These are phyloP conservation scores for Anolis carolinensis DNA, from an alignment of 2,113 vertebrate genomes.

Conservation along the genomic window DNA sequence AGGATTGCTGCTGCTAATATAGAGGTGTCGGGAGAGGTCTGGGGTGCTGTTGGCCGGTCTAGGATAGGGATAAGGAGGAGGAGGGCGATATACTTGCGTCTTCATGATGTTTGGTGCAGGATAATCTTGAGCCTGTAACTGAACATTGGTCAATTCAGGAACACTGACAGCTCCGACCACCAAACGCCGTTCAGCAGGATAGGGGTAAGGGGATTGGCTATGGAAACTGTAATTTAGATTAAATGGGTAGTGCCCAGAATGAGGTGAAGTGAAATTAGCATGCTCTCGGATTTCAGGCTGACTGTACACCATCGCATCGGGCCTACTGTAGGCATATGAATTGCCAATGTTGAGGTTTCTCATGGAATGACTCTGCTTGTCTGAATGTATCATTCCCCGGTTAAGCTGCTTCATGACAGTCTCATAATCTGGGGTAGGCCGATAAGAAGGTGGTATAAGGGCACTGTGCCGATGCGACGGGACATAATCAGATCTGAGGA, in stretches of 20 bases:
- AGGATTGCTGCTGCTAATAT: slow-evolving; percentile 94
- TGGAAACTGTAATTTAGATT: slow-evolving; percentile 94
- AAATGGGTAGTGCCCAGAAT: slow-evolving; percentile 83
- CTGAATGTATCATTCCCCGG: slow-evolving; percentile 78
- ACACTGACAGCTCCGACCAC: slow-evolving; percentile 96
- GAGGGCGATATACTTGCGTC: slow-evolving; percentile 93
- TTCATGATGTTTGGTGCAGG: slow-evolving; percentile 92
- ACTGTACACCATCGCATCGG: slow-evolving; percentile 94
- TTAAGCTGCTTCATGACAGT: slow-evolving; percentile 95
- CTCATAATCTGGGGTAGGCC: slow-evolving; percentile 95
- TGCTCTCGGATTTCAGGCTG: slow-evolving; percentile 96
- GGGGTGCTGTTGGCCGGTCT: slow-evolving; percentile 97
- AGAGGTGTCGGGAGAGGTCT: slow-evolving; percentile 92
- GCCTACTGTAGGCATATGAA: slow-evolving; percentile 92
- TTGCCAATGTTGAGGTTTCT: slow-evolving; percentile 92
- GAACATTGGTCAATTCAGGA: slow-evolving; percentile 93
- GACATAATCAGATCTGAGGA: slow-evolving; percentile 89
- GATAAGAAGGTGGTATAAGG: slow-evolving; percentile 93
- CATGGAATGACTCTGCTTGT: slow-evolving; percentile 93
- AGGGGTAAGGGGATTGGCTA: slow-evolving; percentile 87
- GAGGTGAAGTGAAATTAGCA: slow-evolving; percentile 72
- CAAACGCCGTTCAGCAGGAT: slow-evolving; percentile 85
- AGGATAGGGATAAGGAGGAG: slow-evolving; percentile 91
- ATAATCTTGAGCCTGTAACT: slow-evolving; percentile 94
- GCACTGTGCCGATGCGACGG: slow-evolving; percentile 93